A percentile compares a stretch with the other conserved stretches of the same genome.
Conservation (phyloP, 2,797 vertebrate species). For the Myotis pilosus region DNA sequence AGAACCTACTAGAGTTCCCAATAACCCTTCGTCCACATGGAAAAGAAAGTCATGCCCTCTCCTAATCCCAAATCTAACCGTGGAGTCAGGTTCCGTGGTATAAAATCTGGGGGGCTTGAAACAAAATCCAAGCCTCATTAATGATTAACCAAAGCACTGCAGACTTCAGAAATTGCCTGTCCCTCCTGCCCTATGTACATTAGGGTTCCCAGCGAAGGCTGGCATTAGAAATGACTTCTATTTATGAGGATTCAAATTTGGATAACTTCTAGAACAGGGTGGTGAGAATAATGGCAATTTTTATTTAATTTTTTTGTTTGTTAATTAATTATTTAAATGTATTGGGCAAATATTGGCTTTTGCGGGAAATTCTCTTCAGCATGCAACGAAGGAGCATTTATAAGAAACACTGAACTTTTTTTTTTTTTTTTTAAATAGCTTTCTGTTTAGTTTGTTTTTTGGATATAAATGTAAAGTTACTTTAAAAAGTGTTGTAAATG, state of each 20-base stretch:
- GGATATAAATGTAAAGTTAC: slow-evolving; percentile 1
- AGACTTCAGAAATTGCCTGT: neutral
- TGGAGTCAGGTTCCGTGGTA: neutral
- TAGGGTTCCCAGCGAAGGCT: neutral
- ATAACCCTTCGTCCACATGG: neutral
- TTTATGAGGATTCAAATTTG: neutral
- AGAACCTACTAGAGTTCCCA: neutral
- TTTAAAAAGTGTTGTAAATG: slow-evolving; percentile 1
- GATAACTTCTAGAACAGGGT: neutral
- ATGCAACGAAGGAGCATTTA: neutral
- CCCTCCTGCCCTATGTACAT: neutral
- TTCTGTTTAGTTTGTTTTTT: neutral
- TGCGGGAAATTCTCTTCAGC: neutral
- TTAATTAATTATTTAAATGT: neutral
- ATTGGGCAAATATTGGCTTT: neutral
- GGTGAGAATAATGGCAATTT: neutral
- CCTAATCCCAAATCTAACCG: neutral
- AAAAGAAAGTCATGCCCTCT: neutral
- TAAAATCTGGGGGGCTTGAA: neutral
- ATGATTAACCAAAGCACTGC: neutral
- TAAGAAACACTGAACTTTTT: neutral
- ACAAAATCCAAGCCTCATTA: neutral
- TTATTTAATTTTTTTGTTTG: neutral
- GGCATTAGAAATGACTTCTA: neutral
- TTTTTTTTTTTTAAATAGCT: neutral